A percentile compares a stretch with the other conserved stretches of the same genome.
These are phyloP conservation scores for Phalacrocorax pelagicus DNA, from an alignment of 2,113 vertebrate species.

Conservation along the genomic window DNA sequence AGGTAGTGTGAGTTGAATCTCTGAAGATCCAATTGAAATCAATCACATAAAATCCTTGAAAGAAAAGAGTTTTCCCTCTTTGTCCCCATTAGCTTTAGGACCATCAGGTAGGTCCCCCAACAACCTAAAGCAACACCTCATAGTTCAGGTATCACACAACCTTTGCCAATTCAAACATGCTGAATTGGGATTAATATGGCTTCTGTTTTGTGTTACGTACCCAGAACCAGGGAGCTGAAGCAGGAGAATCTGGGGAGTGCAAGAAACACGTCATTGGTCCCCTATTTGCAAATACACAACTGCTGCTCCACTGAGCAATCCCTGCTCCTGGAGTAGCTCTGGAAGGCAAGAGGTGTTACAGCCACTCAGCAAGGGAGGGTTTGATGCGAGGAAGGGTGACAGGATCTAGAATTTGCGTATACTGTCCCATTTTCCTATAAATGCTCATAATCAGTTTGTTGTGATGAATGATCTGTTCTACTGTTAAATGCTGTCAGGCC, in stretches of 20 bases:
- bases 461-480: not conserved
- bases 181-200: not conserved
- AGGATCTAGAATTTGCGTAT: not conserved
- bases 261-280: not conserved
- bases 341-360: not conserved
- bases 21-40: not conserved
- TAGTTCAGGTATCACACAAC: not conserved
- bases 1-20: not conserved
- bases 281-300: not conserved
- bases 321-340: not conserved
- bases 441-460: not conserved
- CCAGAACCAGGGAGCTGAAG: not conserved
- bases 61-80: not conserved
- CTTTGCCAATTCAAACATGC: not conserved
- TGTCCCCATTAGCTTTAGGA: not conserved
- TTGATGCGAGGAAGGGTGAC: not conserved
- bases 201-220: not conserved
- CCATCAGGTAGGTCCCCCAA: not conserved
- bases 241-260: not conserved
- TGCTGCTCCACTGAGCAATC: not conserved
- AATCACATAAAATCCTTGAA: not conserved
- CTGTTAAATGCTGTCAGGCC: not conserved
- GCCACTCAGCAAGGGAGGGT: fast-evolving
- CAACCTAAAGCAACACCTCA: not conserved
- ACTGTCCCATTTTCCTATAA: not conserved